These are phyloP conservation scores for Lasioglossum villosulum DNA, from an alignment of 2,888 invertebrate species.

Conservation along the genomic window DNA sequence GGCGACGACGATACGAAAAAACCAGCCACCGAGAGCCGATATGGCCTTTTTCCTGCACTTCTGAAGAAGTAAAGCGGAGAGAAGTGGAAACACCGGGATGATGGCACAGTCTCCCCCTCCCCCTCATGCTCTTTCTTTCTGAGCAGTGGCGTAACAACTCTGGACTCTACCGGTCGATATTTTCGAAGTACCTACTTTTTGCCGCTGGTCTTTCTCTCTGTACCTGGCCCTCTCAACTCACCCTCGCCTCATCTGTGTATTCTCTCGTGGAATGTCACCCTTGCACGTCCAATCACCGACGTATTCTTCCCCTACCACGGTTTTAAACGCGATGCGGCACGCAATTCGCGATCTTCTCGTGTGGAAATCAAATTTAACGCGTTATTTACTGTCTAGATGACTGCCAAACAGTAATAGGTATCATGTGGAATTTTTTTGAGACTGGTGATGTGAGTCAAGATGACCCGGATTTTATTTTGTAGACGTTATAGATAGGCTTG, in stretches of 20 bases:
- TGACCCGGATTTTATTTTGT: not conserved
- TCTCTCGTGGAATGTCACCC: constrained; percentile 56
- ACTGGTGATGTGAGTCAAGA: not conserved
- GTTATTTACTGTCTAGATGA: not conserved
- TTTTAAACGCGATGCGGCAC: not conserved
- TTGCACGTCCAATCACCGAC: constrained; percentile 53
- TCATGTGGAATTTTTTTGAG: not conserved
- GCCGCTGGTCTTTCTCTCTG: constrained; percentile 62
- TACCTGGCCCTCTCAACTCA: constrained; percentile 55
- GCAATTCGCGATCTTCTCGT: not conserved
- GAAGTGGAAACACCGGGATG: constrained; percentile 76
- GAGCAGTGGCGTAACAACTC: constrained; percentile 65
- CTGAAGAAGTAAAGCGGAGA: constrained; percentile 70
- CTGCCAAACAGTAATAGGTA: not conserved
- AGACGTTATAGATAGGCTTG: not conserved
- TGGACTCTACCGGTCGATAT: constrained; percentile 79
- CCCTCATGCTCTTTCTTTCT: not conserved
- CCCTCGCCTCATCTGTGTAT: constrained; percentile 54
- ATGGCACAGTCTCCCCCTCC: constrained; percentile 70
- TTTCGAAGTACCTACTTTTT: constrained; percentile 81
- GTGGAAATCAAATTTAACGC: constrained; percentile 11
- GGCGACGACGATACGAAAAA: constrained; percentile 31
- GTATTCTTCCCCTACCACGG: constrained; percentile 25
- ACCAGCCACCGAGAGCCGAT: constrained; percentile 41
- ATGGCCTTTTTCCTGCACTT: constrained; percentile 69